These are phyloP conservation scores for Anguilla marmorata DNA, from an alignment of 2,797 vertebrate species.

Conservation along the genomic window DNA sequence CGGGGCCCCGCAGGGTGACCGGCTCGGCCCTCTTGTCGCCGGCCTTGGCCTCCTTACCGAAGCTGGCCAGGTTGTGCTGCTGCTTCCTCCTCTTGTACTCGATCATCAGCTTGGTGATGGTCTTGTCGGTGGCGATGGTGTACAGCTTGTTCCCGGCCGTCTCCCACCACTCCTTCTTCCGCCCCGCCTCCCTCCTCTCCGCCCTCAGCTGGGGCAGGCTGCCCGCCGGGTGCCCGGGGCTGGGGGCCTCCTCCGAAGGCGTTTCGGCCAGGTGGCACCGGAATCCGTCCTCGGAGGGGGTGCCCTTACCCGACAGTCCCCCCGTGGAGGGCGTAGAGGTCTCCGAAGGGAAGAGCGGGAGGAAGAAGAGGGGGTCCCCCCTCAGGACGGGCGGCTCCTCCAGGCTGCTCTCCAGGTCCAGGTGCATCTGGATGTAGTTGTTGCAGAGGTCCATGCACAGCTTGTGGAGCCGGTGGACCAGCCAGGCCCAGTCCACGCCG, in stretches of 20 bases:
- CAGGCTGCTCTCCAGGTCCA: constrained; percentile 83
- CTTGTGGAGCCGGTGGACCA: constrained; percentile 89
- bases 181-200: constrained; percentile 54
- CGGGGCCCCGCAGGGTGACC: constrained; percentile 62
- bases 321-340: constrained; percentile 85
- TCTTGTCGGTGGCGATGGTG: constrained; percentile 91
- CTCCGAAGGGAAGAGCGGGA: constrained; percentile 89
- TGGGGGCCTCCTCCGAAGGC: constrained; percentile 61
- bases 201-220: constrained; percentile 64
- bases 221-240: constrained; percentile 65
- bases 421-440: constrained; percentile 95
- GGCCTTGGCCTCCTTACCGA: constrained; percentile 79
- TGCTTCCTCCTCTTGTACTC: constrained; percentile 94
- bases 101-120: constrained; percentile 90
- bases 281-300: constrained; percentile 83
- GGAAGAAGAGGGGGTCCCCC: constrained; percentile 80
- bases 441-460: constrained; percentile 92
- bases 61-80: constrained; percentile 81
- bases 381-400: constrained; percentile 77
- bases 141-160: constrained; percentile 91
- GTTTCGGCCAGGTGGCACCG: constrained; percentile 70
- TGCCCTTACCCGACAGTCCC: constrained; percentile 81
- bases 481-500: constrained; percentile 91
- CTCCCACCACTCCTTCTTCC: constrained; percentile 97
- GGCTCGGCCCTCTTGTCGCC: constrained; percentile 72